Evolutionary conservation across 2,888 invertebrate species (phyloP), one percentile per base, ranked within the genome.

Genomic region (Rhamnusium bicolor): DNA sequence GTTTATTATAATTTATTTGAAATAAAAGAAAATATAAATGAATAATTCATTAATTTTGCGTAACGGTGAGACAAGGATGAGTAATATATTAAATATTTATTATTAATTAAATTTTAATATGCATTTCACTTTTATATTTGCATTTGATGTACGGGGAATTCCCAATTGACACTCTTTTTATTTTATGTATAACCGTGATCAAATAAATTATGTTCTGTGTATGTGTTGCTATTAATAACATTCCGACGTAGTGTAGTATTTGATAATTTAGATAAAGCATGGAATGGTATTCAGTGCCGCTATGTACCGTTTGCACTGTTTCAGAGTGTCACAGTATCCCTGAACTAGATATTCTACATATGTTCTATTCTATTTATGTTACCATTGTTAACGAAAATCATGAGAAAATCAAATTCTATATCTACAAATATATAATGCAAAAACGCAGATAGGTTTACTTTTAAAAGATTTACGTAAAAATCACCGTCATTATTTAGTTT

Each of bases 41-140:
- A 63, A 63, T 63, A 27, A 63, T 63, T 63, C 63, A 63, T 63
- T 49, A 29, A 58, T 63, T 63, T 63, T 49, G 63, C 49, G 49
- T 63, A 63, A 63, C 63, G 49, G 63, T 63, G 46, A 63, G 49
- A 63, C 63, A 24, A 51, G 27, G 63, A 63, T 63, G 63, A 63
- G 63, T 63, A 63, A 63, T 49, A 49, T 63, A 29, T 63, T 63
- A 51, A 63, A 63, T 47, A 63, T 47, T 63, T 46, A 19, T 21
- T 21, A 21, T 24, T 24, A 54, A 40, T 61, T 61, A 49, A 63
- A 27, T 49, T 63, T 63, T 63, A 16, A 49, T 63, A 63, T 63
- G 16, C 63, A 63, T 63, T 63, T 63, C 63, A 63, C 63, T 63
- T 63, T 63, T n/a, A 49, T 10, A 27, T 49, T 49, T 14, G 46